phyloP scores from a whole-genome alignment of 2,113 vertebrate species.

The Apodemus sylvaticus region DNA sequence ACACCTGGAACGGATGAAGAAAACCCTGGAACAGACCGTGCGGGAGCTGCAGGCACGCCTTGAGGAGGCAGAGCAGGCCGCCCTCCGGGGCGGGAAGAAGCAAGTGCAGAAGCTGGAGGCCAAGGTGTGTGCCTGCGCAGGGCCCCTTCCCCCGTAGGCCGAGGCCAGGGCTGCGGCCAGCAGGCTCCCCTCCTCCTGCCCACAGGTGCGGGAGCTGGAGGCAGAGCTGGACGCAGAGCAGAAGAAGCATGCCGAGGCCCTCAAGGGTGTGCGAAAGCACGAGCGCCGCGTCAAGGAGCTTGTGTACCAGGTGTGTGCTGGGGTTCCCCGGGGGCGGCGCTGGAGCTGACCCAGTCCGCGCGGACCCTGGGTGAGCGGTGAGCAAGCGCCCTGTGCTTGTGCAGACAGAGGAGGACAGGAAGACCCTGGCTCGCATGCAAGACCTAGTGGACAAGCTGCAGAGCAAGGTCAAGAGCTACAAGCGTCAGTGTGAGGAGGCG shows the following conservation, averaged over 20 bases:
- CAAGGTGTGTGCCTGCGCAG: slow-evolving; percentile 85
- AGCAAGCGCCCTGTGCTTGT: background rate
- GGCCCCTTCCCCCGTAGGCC: fast-evolving
- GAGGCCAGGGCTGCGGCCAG: background rate
- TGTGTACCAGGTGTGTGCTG: slow-evolving; percentile 87
- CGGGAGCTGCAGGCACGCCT: slow-evolving; percentile 95
- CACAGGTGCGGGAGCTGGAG: slow-evolving; percentile 93
- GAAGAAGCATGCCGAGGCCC: slow-evolving; percentile 92
- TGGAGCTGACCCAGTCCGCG: background rate
- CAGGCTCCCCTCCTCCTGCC: background rate
- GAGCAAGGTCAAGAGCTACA: slow-evolving; percentile 97
- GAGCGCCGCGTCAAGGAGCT: slow-evolving; percentile 95
- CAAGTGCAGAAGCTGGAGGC: slow-evolving; percentile 96
- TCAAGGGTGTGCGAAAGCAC: slow-evolving; percentile 93
- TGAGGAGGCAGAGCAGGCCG: slow-evolving; percentile 95
- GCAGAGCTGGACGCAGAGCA: slow-evolving; percentile 92
- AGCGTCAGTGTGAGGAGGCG: slow-evolving; percentile 93
- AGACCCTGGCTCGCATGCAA: slow-evolving; percentile 95
- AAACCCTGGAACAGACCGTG: slow-evolving; percentile 96
- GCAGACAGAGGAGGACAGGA: slow-evolving; percentile 94
- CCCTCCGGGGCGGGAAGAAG: slow-evolving; percentile 96
- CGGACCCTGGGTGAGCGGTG: background rate
- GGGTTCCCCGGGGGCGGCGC: background rate
- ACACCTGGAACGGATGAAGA: slow-evolving; percentile 96
- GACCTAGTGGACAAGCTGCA: slow-evolving; percentile 95